Percentiles rank a stretch among this genome's conserved stretches.
Evolutionary conservation across 1,140 invertebrate species (phyloP).

Genomic region (Rhyacophila brunnea): DNA sequence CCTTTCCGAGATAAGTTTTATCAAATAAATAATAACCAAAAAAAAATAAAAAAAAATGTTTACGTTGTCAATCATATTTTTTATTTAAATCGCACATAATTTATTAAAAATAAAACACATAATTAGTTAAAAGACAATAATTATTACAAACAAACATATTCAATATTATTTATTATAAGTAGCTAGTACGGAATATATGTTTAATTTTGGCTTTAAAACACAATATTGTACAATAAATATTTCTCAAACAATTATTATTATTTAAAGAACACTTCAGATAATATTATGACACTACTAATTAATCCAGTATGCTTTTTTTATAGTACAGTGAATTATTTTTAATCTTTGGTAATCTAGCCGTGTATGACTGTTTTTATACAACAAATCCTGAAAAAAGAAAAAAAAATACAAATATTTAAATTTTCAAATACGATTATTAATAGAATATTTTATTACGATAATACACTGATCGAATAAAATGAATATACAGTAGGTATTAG

Average conservation of each 20-base stretch:
- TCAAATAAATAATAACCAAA: too few species aligned
- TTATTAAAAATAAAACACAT: too few species aligned
- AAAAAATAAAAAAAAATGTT: too few species aligned
- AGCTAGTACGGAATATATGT: not conserved
- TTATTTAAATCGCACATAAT: too few species aligned
- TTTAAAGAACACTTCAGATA: not conserved
- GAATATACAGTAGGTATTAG: too few species aligned
- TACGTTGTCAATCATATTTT: too few species aligned
- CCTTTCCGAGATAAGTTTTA: too few species aligned
- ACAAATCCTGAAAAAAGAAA: not conserved
- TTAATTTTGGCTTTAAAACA: not conserved
- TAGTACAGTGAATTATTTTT: constrained; percentile 8
- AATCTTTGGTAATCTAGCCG: constrained; percentile 35
- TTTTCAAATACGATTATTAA: too few species aligned
- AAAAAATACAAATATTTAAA: not conserved
- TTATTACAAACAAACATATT: too few species aligned
- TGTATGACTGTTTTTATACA: constrained; percentile 3
- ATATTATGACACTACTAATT: not conserved
- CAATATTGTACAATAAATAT: not conserved
- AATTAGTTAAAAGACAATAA: too few species aligned
- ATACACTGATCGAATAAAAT: too few species aligned
- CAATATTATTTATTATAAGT: not conserved
- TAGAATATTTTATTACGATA: too few species aligned
- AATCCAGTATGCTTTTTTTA: not conserved
- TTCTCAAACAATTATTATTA: not conserved